phyloP scores from a whole-genome alignment of 2,113 vertebrate genomes.

The Artemisiospiza belli region DNA sequence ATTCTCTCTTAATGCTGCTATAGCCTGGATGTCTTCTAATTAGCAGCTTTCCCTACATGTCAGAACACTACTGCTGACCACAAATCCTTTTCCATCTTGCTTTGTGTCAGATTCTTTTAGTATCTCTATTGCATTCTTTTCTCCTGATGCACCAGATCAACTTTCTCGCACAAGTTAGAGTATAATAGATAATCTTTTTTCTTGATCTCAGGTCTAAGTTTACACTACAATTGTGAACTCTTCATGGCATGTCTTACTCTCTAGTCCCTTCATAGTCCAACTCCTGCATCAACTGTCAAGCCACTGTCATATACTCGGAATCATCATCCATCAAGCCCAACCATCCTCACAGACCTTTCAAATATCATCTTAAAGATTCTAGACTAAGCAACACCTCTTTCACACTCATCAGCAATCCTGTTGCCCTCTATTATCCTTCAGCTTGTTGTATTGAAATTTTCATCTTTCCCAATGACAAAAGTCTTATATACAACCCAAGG shows the following conservation, averaged over 20 bases:
- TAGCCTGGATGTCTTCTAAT: not conserved
- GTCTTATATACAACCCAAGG: rapidly evolving
- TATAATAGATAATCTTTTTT: not conserved
- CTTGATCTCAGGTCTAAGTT: not conserved
- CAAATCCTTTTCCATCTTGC: not conserved
- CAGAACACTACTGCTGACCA: not conserved
- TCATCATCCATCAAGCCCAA: not conserved
- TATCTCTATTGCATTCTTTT: not conserved
- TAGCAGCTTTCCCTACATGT: not conserved
- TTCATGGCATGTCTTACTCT: not conserved
- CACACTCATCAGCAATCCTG: not conserved
- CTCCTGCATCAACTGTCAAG: not conserved
- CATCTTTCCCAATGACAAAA: not conserved
- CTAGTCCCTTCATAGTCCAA: not conserved
- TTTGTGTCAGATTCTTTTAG: not conserved
- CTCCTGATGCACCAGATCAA: not conserved
- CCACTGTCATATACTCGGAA: not conserved
- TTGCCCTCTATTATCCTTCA: not conserved
- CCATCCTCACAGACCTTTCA: not conserved
- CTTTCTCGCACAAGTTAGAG: not conserved
- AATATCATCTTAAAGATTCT: not conserved
- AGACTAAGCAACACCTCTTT: not conserved
- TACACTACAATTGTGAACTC: not conserved
- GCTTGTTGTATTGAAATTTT: not conserved
- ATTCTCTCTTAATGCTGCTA: not conserved